Evolutionary conservation across 92 coral and sea anemone genomes (phyloP).

Genomic region (Phenganax subtilis): DNA sequence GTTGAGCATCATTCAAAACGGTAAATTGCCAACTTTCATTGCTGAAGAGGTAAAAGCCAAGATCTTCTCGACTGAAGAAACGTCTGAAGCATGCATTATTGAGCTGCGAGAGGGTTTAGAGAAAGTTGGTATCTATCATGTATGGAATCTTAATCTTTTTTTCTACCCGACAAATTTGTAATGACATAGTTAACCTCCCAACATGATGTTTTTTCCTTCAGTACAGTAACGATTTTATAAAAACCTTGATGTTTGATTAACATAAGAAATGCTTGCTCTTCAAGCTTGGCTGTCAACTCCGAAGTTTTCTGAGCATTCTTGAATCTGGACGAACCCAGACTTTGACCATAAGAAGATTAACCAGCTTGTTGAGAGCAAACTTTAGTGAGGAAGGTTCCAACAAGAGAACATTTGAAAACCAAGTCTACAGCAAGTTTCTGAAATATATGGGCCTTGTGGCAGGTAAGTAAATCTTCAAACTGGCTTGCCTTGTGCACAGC

Average conservation of each 20-base stretch:
- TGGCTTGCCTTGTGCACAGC: too few species aligned
- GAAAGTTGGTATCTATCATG: slow-evolving; percentile 48
- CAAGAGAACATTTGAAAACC: slow-evolving; percentile 42
- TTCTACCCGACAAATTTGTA: too few species aligned
- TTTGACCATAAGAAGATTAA: slow-evolving; percentile 24
- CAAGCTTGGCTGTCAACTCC: slow-evolving; percentile 10
- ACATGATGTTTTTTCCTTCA: too few species aligned
- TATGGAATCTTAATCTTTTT: neutral
- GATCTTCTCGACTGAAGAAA: slow-evolving; percentile 7
- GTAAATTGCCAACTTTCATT: slow-evolving; percentile 25
- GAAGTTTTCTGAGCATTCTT: neutral
- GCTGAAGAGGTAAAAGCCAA: slow-evolving; percentile 9
- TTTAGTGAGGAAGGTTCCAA: slow-evolving; percentile 50
- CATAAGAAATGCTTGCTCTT: neutral
- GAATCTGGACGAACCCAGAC: neutral
- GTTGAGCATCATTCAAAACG: slow-evolving; percentile 35
- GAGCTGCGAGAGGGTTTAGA: slow-evolving; percentile 42
- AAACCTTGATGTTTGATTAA: too few species aligned
- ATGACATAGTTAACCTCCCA: too few species aligned
- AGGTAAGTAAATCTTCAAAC: slow-evolving; percentile 34
- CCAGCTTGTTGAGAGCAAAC: slow-evolving; percentile 29
- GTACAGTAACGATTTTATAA: too few species aligned
- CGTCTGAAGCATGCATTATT: slow-evolving; percentile 8
- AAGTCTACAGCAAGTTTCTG: slow-evolving; percentile 37
- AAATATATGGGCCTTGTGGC: slow-evolving; percentile 50